Evolutionary conservation across 2,888 invertebrate genomes (phyloP), one percentile per base, ranked within the genome.

Genomic region (Pocota personata): DNA sequence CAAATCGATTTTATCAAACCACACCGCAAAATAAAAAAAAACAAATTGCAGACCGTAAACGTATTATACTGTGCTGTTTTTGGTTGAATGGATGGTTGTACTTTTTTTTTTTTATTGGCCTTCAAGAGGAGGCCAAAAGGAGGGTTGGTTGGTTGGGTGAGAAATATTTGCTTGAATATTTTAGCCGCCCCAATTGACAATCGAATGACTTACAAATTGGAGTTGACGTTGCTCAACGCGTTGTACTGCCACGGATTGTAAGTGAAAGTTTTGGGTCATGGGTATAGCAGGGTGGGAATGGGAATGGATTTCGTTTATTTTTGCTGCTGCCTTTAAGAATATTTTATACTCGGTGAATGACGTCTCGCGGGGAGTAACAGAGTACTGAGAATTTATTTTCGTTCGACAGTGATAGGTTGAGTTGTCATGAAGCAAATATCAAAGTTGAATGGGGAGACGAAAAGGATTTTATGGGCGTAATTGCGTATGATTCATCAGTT

Each of bases 151-250:
- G 73, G 46, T n/a, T 48, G 55, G 14, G 58, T 55, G 27, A 27
- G 55, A 19, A 76, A 66, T 71, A 55, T 82, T 72, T 83, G 72
- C 60, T 72, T 78, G 71, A 55, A 83, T 83, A 78, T 83, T 82
- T 83, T 67, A 72, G 64, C 60, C 82, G 84, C 71, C 72, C 75
- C 86, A 77, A 82, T 82, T 86, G 86, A 82, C 82, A 86, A 66
- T 75, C 80, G 82, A 86, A 86, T 77, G 86, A 82, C 72, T 86
- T 86, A 86, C 86, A 82, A 86, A 86, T 86, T 77, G 80, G 55
- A 86, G 82, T 82, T 86, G 86, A 82, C 86, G 82, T 72, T 78
- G 72, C 82, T 77, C 66, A 48, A 27, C 50, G 55, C n/a, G n/a
- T 14, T 40, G n/a, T n/a, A 60, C 66, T 76, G 52, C 43, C 71